Percentiles rank a stretch among this genome's conserved stretches.
Conservation (phyloP, 2,797 vertebrate genomes). For the Anguilla megastoma region DNA sequence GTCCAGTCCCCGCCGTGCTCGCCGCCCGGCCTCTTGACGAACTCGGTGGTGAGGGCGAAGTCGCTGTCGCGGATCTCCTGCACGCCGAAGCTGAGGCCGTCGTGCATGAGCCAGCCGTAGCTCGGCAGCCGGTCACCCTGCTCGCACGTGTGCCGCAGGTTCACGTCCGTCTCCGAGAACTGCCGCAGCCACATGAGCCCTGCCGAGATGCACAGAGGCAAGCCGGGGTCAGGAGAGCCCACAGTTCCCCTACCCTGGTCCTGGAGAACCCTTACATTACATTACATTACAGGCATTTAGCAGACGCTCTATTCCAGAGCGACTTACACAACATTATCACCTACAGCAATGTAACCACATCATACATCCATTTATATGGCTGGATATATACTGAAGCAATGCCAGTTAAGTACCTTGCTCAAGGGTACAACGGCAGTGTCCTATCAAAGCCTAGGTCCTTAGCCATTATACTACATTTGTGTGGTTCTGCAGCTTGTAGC, state of each 20-base stretch:
- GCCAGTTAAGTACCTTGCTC: too few relatives aligned
- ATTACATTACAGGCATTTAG: too few relatives aligned
- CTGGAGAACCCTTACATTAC: background rate
- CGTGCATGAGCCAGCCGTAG: constrained; percentile 91
- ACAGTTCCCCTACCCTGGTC: background rate
- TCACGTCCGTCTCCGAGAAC: constrained; percentile 71
- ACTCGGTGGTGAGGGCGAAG: constrained; percentile 83
- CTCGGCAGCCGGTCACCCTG: constrained; percentile 80
- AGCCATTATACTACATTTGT: too few relatives aligned
- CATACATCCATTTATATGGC: too few relatives aligned
- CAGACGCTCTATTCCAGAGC: too few relatives aligned
- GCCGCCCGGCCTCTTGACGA: constrained; percentile 86
- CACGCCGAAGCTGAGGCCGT: constrained; percentile 85
- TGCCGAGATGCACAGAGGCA: constrained; percentile 46
- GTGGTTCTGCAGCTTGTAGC: too few relatives aligned
- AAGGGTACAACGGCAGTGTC: too few relatives aligned
- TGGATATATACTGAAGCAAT: too few relatives aligned
- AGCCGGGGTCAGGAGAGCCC: background rate
- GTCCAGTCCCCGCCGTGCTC: constrained; percentile 94
- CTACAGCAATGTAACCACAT: too few relatives aligned
- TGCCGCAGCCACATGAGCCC: constrained; percentile 95
- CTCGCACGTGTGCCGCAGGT: constrained; percentile 88
- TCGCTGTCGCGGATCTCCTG: constrained; percentile 85
- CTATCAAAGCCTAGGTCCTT: too few relatives aligned
- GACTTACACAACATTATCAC: too few relatives aligned